A percentile compares a stretch with the other conserved stretches of the same genome.
phyloP scores from a whole-genome alignment of 2,113 vertebrate species.

The Lates calcarifer region DNA sequence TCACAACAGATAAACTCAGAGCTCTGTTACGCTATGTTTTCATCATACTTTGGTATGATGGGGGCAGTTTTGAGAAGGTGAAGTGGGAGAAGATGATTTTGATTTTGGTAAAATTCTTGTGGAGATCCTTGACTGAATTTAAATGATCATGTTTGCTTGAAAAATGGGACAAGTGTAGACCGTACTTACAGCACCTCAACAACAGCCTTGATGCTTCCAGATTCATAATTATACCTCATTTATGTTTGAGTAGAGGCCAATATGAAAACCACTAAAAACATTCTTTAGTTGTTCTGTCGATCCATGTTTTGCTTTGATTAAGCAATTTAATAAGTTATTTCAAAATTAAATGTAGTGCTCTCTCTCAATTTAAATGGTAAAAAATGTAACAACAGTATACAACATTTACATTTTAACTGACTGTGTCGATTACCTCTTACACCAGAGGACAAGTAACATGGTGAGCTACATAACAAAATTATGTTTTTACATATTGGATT shows the following conservation, averaged over 20 bases:
- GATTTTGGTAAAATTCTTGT: background rate
- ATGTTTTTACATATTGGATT: background rate
- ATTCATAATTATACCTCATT: background rate
- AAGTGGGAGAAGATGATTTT: background rate
- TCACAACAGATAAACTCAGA: background rate
- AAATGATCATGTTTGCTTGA: conserved; percentile 2
- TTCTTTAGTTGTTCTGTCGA: background rate
- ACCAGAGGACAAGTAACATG: background rate
- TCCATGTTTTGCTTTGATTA: background rate
- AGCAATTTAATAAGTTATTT: background rate
- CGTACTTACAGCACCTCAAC: conserved; percentile 11
- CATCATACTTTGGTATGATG: background rate
- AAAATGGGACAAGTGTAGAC: background rate
- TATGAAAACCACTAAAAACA: background rate
- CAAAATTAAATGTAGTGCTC: background rate
- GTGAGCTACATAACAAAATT: background rate
- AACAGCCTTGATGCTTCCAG: background rate
- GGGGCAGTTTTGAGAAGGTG: background rate
- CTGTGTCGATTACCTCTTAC: background rate
- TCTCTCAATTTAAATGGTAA: no score
- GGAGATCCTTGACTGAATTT: conserved; percentile 13
- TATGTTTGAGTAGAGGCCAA: background rate
- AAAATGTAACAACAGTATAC: no score
- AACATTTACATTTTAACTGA: background rate
- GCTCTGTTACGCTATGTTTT: background rate